phyloP scores from a whole-genome alignment of 2,888 invertebrate species.

The Operophtera brumata region DNA sequence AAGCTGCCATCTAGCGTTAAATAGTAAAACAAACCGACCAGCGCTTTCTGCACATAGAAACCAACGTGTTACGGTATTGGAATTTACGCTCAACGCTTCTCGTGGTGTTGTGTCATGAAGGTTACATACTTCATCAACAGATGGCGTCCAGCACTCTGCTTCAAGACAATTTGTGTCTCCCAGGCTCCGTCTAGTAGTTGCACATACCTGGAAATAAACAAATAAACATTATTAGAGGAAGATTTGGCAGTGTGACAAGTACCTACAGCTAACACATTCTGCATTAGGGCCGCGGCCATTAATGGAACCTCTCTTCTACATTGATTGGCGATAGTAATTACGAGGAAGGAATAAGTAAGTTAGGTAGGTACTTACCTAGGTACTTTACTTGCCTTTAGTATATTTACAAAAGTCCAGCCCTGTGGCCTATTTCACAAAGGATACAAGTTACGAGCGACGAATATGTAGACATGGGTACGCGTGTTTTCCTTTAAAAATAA shows the following conservation, averaged over 20 bases:
- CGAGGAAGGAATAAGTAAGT: too few relatives aligned
- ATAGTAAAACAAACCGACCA: slow-evolving; percentile 2
- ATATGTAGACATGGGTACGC: too few relatives aligned
- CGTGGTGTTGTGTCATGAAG: not conserved
- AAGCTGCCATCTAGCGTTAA: slow-evolving; percentile 21
- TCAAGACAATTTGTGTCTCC: not conserved
- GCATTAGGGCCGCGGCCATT: too few relatives aligned
- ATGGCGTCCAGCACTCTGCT: slow-evolving; percentile 1
- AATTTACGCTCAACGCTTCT: not conserved
- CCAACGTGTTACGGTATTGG: not conserved
- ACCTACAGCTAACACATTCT: too few relatives aligned
- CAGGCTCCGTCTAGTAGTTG: not conserved
- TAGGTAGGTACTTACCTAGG: too few relatives aligned
- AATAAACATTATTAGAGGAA: not conserved
- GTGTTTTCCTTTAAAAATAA: too few relatives aligned
- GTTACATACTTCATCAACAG: slow-evolving; percentile 6
- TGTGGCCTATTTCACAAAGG: too few relatives aligned
- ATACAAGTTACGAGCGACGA: too few relatives aligned
- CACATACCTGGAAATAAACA: slow-evolving; percentile 9
- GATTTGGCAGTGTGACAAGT: not conserved
- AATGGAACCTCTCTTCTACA: too few relatives aligned
- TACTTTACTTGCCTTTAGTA: too few relatives aligned
- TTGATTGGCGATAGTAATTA: too few relatives aligned
- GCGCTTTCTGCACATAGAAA: not conserved
- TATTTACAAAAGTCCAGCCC: too few relatives aligned